These are phyloP conservation scores for Meganola albula DNA, from an alignment of 2,888 invertebrate genomes.

Conservation along the genomic window DNA sequence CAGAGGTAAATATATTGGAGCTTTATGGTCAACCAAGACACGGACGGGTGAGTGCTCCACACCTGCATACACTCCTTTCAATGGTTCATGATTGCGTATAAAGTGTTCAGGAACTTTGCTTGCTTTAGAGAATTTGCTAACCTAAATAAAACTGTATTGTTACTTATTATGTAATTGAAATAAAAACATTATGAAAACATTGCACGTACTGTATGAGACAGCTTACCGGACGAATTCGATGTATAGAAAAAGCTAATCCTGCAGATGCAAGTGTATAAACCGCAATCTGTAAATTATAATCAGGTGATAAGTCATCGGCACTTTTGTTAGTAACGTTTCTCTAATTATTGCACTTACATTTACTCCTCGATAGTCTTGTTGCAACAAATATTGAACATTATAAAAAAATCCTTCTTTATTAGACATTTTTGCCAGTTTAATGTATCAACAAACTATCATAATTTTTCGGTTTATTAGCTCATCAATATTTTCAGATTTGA, in stretches of 20 bases:
- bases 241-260: conserved; percentile 73
- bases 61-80: conserved; percentile 69
- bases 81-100: conserved; percentile 64
- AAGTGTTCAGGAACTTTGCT: conserved; percentile 78
- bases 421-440: conserved; percentile 49
- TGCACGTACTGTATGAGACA: conserved; percentile 12
- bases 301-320: conserved; percentile 22
- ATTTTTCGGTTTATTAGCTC: conserved; percentile 48
- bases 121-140: conserved; percentile 80
- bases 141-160: conserved; percentile 48
- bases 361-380: conserved; percentile 68
- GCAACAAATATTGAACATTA: conserved; percentile 50
- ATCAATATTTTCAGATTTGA: conserved; percentile 56
- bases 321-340: conserved; percentile 9
- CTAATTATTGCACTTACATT: conserved; percentile 47
- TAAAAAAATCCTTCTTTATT: conserved; percentile 48
- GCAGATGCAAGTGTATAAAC: conserved; percentile 78
- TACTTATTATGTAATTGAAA: conserved; percentile 58
- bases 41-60: conserved; percentile 72
- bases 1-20: conserved; percentile 73
- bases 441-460: conserved; percentile 39
- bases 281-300: conserved; percentile 65
- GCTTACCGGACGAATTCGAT: conserved; percentile 79
- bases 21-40: conserved; percentile 75
- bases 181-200: conserved; percentile 25